phyloP scores from a whole-genome alignment of 1,140 invertebrate species.

The Anastrepha obliqua region DNA sequence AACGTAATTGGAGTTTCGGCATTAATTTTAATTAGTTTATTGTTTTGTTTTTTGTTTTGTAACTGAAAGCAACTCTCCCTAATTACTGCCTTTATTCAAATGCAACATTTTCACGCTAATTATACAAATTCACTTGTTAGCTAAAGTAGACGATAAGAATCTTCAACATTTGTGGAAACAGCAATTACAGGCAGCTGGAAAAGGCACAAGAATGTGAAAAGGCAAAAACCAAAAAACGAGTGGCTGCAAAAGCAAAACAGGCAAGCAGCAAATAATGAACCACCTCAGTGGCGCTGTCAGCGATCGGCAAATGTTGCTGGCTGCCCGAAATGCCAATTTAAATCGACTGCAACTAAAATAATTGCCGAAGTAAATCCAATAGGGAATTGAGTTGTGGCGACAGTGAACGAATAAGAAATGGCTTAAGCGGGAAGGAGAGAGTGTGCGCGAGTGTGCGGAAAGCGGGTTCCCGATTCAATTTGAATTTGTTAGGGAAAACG shows the following conservation, averaged over 20 bases:
- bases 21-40: not conserved
- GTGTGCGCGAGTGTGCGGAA: not conserved
- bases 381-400: conserved; percentile 36
- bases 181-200: conserved; percentile 6
- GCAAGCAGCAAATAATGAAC: not conserved
- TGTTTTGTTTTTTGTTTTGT: no score
- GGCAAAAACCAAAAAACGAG: not conserved
- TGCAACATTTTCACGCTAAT: not conserved
- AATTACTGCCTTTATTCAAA: not conserved
- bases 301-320: not conserved
- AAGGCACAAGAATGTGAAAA: conserved; percentile 13
- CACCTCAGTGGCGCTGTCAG: not conserved
- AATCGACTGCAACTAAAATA: conserved; percentile 28
- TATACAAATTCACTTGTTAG: conserved; percentile 31
- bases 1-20: not conserved
- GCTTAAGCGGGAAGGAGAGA: not conserved
- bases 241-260: not conserved
- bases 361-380: conserved; percentile 12
- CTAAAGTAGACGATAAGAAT: conserved; percentile 10
- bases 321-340: conserved; percentile 21
- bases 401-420: not conserved
- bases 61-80: not conserved
- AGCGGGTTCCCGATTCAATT: not conserved
- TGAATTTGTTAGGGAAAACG: not conserved
- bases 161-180: conserved; percentile 38